A percentile compares a stretch with the other conserved stretches of the same genome.
phyloP scores from a whole-genome alignment of 2,888 invertebrate genomes.

The Acanthopleura granulata region DNA sequence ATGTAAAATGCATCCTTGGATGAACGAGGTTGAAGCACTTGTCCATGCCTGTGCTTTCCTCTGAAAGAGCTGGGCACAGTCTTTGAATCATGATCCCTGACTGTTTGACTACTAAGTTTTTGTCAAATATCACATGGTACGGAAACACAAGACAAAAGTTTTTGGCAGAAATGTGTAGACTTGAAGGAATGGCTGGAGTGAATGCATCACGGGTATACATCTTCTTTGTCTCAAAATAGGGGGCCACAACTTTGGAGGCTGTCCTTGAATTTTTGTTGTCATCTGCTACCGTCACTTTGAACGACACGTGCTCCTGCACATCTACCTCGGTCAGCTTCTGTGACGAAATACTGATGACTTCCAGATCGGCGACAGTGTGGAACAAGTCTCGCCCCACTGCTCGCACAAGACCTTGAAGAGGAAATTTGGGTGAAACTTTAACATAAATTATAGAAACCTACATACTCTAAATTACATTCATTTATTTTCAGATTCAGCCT shows the following conservation, averaged over 20 bases:
- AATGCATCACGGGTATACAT: background rate
- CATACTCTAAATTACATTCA: no score
- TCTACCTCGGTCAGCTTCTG: slow-evolving; percentile 42
- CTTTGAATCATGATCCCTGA: slow-evolving; percentile 51
- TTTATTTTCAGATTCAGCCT: no score
- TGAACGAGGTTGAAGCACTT: slow-evolving; percentile 50
- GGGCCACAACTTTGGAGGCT: background rate
- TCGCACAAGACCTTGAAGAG: slow-evolving; percentile 41
- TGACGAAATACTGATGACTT: slow-evolving; percentile 40
- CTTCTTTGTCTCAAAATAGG: no score
- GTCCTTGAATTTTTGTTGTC: background rate
- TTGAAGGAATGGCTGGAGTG: slow-evolving; percentile 13
- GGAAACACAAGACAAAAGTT: slow-evolving; percentile 62
- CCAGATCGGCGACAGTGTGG: slow-evolving; percentile 43
- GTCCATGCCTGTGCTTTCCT: slow-evolving; percentile 35
- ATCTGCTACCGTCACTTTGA: slow-evolving; percentile 38
- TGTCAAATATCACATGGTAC: slow-evolving; percentile 63
- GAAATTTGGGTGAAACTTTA: no score
- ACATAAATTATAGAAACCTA: no score
- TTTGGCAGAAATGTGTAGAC: slow-evolving; percentile 42
- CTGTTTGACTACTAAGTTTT: slow-evolving; percentile 52
- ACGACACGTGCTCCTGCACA: slow-evolving; percentile 52
- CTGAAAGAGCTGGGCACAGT: slow-evolving; percentile 31
- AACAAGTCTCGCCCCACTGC: slow-evolving; percentile 58
- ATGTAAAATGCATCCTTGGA: slow-evolving; percentile 55